Evolutionary conservation across 2,797 vertebrate genomes (phyloP).

Genomic region (Tenualosa thibaudeaui): DNA sequence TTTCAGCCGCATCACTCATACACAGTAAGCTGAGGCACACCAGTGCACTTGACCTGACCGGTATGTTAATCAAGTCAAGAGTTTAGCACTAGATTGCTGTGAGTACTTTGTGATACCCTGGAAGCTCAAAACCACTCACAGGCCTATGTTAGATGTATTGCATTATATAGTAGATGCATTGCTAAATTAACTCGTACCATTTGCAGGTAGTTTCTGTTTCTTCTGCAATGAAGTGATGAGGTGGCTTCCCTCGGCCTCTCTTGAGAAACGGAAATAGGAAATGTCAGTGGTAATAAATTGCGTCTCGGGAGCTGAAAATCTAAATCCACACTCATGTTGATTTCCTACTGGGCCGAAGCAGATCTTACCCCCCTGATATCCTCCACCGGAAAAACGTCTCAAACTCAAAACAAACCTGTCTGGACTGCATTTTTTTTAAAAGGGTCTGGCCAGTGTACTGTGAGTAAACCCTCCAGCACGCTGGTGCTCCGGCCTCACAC

Average conservation of each 20-base stretch:
- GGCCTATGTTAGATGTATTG: neutral
- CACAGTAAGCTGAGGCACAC: conserved; percentile 33
- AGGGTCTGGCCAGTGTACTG: conserved; percentile 50
- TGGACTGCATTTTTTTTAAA: conserved; percentile 29
- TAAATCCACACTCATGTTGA: conserved; percentile 1
- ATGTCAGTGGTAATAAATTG: conserved; percentile 2
- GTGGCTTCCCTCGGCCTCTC: neutral
- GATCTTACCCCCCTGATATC: neutral
- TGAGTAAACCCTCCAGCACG: conserved; percentile 40
- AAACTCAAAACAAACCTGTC: conserved; percentile 2
- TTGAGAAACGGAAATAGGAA: conserved; percentile 19
- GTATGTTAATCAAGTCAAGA: conserved; percentile 24
- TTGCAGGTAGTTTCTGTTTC: neutral
- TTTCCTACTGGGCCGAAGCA: conserved; percentile 1
- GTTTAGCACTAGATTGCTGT: conserved; percentile 32
- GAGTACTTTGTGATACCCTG: neutral
- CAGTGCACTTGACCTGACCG: conserved; percentile 51
- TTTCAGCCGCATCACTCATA: conserved; percentile 42
- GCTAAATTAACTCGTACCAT: neutral
- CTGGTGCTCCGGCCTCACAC: conserved; percentile 46
- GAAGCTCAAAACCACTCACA: neutral
- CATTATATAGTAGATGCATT: neutral
- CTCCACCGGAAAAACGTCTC: conserved; percentile 1
- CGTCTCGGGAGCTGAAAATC: neutral
- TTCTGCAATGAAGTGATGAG: neutral